These are phyloP conservation scores for Slavum lentiscoides DNA, from an alignment of 2,888 invertebrate species.

Conservation along the genomic window DNA sequence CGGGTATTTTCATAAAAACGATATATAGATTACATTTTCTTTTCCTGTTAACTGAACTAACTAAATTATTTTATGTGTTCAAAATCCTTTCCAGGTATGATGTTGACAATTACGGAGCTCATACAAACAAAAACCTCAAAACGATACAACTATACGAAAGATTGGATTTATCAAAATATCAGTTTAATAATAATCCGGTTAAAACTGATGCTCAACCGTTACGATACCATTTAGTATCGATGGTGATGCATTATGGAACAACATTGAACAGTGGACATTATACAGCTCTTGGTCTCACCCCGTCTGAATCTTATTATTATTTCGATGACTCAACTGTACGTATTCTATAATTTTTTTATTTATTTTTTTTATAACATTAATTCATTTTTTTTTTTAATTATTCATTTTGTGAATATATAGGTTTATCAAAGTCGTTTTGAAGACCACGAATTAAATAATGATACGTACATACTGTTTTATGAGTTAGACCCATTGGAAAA, in stretches of 20 bases:
- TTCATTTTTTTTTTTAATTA: background rate
- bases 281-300: constrained; percentile 82
- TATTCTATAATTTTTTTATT: constrained; percentile 55
- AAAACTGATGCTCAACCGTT: constrained; percentile 57
- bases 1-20: background rate
- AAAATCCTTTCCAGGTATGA: constrained; percentile 67
- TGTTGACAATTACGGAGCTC: constrained; percentile 60
- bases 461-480: constrained; percentile 92
- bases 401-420: constrained; percentile 9
- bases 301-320: constrained; percentile 83
- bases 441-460: constrained; percentile 65
- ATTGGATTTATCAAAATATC: constrained; percentile 72
- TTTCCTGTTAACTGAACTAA: background rate
- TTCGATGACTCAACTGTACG: constrained; percentile 87
- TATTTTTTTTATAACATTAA: background rate
- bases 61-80: background rate
- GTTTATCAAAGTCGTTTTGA: constrained; percentile 33
- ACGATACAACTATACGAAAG: constrained; percentile 76
- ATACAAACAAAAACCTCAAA: constrained; percentile 83
- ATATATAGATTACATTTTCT: constrained; percentile 3
- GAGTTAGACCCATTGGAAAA: constrained; percentile 67
- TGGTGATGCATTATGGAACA: constrained; percentile 90
- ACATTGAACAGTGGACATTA: constrained; percentile 95
- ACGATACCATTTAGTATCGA: constrained; percentile 79
- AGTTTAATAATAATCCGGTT: constrained; percentile 61